Conservation (phyloP, 1,140 invertebrate species). For the Pteromalus puparum region DNA sequence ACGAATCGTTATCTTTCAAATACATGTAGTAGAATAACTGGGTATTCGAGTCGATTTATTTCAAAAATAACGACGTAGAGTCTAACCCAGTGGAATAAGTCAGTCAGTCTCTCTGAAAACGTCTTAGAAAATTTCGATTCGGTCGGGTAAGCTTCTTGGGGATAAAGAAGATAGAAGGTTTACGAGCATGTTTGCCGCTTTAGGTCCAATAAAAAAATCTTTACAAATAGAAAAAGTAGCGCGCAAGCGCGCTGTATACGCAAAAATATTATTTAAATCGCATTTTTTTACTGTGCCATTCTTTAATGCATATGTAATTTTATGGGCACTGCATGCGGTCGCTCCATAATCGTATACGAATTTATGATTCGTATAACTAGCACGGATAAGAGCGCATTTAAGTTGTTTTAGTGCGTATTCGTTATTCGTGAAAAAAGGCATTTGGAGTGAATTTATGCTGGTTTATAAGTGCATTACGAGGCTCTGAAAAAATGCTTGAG, state of each 20-base stretch:
- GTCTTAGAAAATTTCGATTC: conserved; percentile 20
- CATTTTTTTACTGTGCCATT: not conserved
- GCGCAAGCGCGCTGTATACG: not conserved
- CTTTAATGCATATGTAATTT: conserved; percentile 22
- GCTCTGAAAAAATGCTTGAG: too few species aligned
- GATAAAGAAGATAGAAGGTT: conserved; percentile 3
- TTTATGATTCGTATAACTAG: not conserved
- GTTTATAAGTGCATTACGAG: too few species aligned
- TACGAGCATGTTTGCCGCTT: not conserved
- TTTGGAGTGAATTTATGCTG: not conserved
- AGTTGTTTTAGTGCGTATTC: not conserved
- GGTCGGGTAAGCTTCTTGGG: not conserved
- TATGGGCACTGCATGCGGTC: not conserved
- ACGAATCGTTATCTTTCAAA: not conserved
- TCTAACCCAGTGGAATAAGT: not conserved
- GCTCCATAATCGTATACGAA: not conserved
- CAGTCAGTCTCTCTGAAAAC: not conserved
- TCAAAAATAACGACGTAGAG: not conserved
- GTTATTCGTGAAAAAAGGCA: not conserved
- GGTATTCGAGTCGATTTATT: too few species aligned
- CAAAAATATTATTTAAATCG: conserved; percentile 13
- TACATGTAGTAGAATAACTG: too few species aligned
- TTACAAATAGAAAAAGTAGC: not conserved
- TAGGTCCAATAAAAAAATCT: not conserved
- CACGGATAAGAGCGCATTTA: not conserved